Base-by-base conservation (phyloP, 2,797 vertebrate species). In the Eupleurogrammus muticus region DNA sequence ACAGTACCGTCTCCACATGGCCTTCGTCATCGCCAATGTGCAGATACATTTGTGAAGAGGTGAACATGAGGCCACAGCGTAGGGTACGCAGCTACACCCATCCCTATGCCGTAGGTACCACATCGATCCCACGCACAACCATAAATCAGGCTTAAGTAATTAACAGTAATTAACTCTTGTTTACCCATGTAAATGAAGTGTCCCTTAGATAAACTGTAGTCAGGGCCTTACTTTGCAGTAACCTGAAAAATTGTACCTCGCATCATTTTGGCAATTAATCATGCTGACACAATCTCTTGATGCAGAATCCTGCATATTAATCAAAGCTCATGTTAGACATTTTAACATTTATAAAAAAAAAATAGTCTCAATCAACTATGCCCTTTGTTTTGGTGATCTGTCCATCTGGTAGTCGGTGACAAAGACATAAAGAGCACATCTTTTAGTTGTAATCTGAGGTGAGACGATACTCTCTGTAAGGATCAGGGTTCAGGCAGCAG, bases 401-500 rank as follows among this genome's bases (percentile, higher is more conserved):
- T 64, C 61, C 48, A 73, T 65, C 46, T 59, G 44, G 49, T 70
- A 66, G 52, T 46, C 57, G 66, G 71, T 75, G 78, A 88, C 80
- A 87, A 83, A 88, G 73, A 84, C 66, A 78, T 62, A 77, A 80
- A 85, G 78, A 77, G 70, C 56, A 70, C 64, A 83, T 89, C 79
- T 84, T 88, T 89, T 71, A 81, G 63, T 9, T 73, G 57, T 75
- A 84, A 87, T 86, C 77, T 67, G 87, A 90, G 88, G 88, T 85
- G 87, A 87, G 79, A 65, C 16, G 83, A 87, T 87, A 87, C 85
- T 87, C 83, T 88, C 76, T 36, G 71, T 40, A 81, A 81, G 82
- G 87, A 89, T 81, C 89, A 92, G 75, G 73, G 87, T 85, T 85
- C 84, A 85, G 77, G 83, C 82, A 81, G 77, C 69, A 72, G 69